Evolutionary conservation across 2,888 invertebrate genomes (phyloP).

Genomic region (Leptinotarsa tumamoca): DNA sequence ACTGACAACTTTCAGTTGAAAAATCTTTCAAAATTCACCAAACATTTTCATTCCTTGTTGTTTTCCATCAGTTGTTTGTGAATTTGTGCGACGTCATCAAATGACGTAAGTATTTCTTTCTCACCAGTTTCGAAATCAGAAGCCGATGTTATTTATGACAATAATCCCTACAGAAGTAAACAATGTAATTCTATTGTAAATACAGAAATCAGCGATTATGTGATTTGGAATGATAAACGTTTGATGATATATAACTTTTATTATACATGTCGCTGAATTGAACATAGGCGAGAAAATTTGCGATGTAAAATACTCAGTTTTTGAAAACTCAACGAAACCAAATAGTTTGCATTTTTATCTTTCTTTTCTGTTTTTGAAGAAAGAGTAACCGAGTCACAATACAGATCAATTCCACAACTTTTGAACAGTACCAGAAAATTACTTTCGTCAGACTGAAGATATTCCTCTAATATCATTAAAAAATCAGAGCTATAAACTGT

Average conservation of each 20-base stretch:
- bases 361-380: too few species aligned
- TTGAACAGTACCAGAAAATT: too few species aligned
- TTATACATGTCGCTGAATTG: not conserved
- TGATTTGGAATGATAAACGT: conserved; percentile 13
- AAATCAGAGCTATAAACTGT: too few species aligned
- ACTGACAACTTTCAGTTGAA: too few species aligned
- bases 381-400: too few species aligned
- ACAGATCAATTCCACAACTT: too few species aligned
- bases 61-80: too few species aligned
- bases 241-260: not conserved
- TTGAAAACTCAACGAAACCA: too few species aligned
- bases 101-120: conserved; percentile 11
- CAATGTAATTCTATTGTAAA: conserved; percentile 26
- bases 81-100: not conserved
- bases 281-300: not conserved
- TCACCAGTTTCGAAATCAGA: conserved; percentile 17
- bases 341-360: too few species aligned
- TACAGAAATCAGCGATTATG: conserved; percentile 22
- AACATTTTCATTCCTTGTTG: not conserved
- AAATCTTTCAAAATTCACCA: too few species aligned
- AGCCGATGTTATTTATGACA: conserved; percentile 23
- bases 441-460: too few species aligned
- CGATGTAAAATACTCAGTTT: not conserved
- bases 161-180: conserved; percentile 6
- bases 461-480: too few species aligned